These are phyloP conservation scores for Apogon hyalosoma DNA, from an alignment of 2,797 vertebrate genomes.

Conservation along the genomic window DNA sequence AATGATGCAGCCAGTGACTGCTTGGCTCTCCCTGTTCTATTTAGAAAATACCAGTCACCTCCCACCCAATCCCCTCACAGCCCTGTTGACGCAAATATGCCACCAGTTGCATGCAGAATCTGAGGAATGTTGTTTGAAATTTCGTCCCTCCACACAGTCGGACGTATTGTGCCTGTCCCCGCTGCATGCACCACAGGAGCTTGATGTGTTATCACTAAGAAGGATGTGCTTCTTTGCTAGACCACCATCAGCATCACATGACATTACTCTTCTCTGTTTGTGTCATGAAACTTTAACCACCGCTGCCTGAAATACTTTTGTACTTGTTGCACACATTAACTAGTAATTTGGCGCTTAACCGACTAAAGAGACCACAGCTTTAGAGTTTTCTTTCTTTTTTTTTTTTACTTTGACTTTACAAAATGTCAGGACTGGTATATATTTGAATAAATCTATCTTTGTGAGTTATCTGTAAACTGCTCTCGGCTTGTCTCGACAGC, in stretches of 20 bases:
- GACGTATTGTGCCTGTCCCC: conserved; percentile 57
- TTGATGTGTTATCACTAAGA: conserved; percentile 44
- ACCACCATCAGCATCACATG: conserved; percentile 44
- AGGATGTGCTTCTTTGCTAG: conserved; percentile 30
- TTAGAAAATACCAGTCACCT: conserved; percentile 78
- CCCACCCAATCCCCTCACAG: conserved; percentile 64
- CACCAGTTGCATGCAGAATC: conserved; percentile 81
- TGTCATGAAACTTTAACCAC: conserved; percentile 18
- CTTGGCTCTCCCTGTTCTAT: conserved; percentile 67
- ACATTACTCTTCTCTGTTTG: conserved; percentile 1
- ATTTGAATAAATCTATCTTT: conserved; percentile 15
- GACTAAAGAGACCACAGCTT: neutral
- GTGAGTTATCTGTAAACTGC: conserved; percentile 10
- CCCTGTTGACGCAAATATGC: conserved; percentile 78
- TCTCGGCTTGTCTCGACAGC: conserved; percentile 34
- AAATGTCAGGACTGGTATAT: conserved; percentile 1
- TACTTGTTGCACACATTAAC: neutral
- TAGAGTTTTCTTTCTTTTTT: neutral
- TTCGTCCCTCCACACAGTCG: conserved; percentile 67
- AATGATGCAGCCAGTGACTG: conserved; percentile 71
- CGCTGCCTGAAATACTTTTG: conserved; percentile 14
- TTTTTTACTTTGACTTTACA: neutral
- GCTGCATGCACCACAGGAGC: conserved; percentile 29
- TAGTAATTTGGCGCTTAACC: conserved; percentile 12
- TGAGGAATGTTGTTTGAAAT: conserved; percentile 81